Conservation (phyloP, 1,140 invertebrate species). For the Pseudoatta argentina region DNA sequence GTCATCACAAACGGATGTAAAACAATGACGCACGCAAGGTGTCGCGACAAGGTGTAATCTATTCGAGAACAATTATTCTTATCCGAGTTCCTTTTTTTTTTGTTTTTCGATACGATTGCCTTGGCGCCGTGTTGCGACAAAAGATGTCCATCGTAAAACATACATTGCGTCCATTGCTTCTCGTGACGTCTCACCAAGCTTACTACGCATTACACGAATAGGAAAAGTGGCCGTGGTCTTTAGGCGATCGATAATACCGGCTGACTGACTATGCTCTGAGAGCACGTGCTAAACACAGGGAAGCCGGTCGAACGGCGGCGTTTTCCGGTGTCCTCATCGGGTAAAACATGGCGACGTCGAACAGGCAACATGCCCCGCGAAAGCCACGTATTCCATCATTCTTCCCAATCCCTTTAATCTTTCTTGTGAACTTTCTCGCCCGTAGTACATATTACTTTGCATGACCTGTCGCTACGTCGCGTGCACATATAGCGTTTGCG, state of each 20-base stretch:
- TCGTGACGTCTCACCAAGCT: slow-evolving; percentile 65
- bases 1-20: slow-evolving; percentile 12
- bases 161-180: slow-evolving; percentile 2
- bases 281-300: slow-evolving; percentile 68
- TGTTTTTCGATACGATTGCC: slow-evolving; percentile 12
- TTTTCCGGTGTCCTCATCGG: slow-evolving; percentile 38
- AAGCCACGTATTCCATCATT: background rate
- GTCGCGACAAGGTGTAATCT: background rate
- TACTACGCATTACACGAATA: slow-evolving; percentile 77
- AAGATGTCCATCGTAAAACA: background rate
- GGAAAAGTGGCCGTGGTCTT: slow-evolving; percentile 70
- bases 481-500: slow-evolving; percentile 19
- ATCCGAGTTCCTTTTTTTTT: background rate
- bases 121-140: background rate
- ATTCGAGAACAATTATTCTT: background rate
- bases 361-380: slow-evolving; percentile 24
- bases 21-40: slow-evolving; percentile 33
- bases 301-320: slow-evolving; percentile 27
- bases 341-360: slow-evolving; percentile 41
- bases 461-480: slow-evolving; percentile 1
- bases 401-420: slow-evolving; percentile 29
- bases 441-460: slow-evolving; percentile 14
- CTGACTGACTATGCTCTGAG: slow-evolving; percentile 59
- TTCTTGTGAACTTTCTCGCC: background rate
- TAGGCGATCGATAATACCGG: slow-evolving; percentile 75